Evolutionary conservation across 23 tunicate species (phyloP), one percentile per base, ranked within the genome.

Genomic region (Corella eumyota): DNA sequence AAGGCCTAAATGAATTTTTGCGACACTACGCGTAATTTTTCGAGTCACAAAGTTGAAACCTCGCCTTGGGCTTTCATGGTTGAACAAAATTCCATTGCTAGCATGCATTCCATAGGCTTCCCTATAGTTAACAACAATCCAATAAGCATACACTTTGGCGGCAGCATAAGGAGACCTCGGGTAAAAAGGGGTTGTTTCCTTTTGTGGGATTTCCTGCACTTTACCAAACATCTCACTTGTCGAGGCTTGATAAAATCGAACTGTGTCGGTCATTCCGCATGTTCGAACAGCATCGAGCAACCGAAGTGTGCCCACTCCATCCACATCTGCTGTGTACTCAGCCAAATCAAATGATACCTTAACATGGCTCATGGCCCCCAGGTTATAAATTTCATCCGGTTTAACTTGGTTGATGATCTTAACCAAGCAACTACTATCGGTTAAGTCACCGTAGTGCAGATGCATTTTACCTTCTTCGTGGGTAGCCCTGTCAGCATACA

Each of bases 301-400:
- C 47, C 99, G 59, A 4, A 93, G 67, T 13, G 95, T 85, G 17
- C 99, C 99, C 22, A 88, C 76, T 0, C 95, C 99, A 60, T 93
- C 99, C 22, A 93, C 99, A 69, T 93, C 95, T 0, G 99, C 99
- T 4, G 99, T 93, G 70, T 93, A 93, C 58, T 93, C 99, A 13
- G 99, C 99, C 37, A 84, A 35, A 36, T 93, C 99, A 56, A 93
- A 93, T 51, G 95, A 85, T 3, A 93, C 90, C 52, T 80, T 78
- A 4, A 93, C 99, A 44, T 93, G 99, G 48, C 95, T 84, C 79
- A 78, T 85, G 1, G 99, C 99, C 6, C 88, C 99, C 58, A 93
- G 77, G 66, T 93, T 93, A 79, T 93, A 93, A 26, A 93, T 68
- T 64, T 93, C 99, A 15, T 69, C 53, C 45, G 99, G 99, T 51